phyloP scores from a whole-genome alignment of 2,113 vertebrate species.

The Gymnorhina tibicen region DNA sequence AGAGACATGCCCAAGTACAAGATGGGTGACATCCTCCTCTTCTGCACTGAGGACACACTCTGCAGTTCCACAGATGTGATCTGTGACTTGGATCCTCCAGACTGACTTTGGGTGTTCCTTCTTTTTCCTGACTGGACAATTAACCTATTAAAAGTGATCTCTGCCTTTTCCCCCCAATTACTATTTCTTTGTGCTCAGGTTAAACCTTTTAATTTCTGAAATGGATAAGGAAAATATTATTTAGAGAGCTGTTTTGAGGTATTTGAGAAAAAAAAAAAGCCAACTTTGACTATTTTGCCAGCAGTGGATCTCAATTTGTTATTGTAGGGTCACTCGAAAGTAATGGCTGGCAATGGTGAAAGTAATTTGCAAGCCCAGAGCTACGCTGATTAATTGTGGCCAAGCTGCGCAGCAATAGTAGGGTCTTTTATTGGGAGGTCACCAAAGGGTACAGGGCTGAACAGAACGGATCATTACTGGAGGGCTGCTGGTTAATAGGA shows the following conservation, averaged over 20 bases:
- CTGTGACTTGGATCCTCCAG: not conserved
- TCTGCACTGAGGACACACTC: not conserved
- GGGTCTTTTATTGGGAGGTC: conserved; percentile 55
- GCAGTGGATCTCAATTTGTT: not conserved
- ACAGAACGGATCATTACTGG: conserved; percentile 9
- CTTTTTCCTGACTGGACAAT: not conserved
- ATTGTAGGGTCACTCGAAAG: conserved; percentile 13
- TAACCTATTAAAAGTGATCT: not conserved
- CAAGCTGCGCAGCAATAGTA: conserved; percentile 13
- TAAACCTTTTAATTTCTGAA: not conserved
- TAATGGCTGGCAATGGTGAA: conserved; percentile 31
- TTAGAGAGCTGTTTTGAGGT: not conserved
- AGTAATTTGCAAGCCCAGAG: conserved; percentile 37
- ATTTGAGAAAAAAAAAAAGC: not conserved
- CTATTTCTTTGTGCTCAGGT: not conserved
- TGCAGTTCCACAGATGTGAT: not conserved
- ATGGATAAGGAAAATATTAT: not conserved
- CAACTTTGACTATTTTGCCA: not conserved
- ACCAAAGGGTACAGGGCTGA: conserved; percentile 37
- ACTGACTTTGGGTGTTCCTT: not conserved
- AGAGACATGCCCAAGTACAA: not conserved
- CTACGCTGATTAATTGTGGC: conserved; percentile 44
- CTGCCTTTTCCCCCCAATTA: not conserved
- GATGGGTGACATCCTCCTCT: not conserved
- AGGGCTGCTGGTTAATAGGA: conserved; percentile 48